Percentiles rank a stretch among this genome's conserved stretches.
Evolutionary conservation across 1,140 invertebrate genomes (phyloP).

Genomic region (Drosophila nigrodunni): DNA sequence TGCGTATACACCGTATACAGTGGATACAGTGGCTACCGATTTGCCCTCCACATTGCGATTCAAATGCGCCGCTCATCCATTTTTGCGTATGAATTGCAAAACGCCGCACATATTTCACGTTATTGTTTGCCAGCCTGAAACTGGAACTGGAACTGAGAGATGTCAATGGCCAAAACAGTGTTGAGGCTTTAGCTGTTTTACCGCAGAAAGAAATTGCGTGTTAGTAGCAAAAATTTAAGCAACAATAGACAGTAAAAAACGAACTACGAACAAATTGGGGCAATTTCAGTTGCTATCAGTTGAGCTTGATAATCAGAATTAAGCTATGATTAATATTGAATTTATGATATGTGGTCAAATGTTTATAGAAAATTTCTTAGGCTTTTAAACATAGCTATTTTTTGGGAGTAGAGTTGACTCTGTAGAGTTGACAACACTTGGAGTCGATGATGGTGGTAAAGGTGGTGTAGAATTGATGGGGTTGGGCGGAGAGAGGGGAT

Average conservation of each 20-base stretch:
- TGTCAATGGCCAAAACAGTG: neutral
- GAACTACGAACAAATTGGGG: no score
- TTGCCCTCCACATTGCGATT: conserved; percentile 59
- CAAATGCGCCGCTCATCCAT: conserved; percentile 78
- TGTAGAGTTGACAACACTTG: no score
- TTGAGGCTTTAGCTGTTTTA: neutral
- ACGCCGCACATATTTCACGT: conserved; percentile 83
- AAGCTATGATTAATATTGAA: no score
- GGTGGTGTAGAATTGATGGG: neutral
- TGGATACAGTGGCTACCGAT: conserved; percentile 53
- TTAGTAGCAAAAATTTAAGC: no score
- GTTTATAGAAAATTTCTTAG: no score
- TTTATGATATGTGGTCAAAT: no score
- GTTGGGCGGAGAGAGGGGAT: neutral
- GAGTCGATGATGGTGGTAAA: neutral
- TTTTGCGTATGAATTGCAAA: conserved; percentile 83
- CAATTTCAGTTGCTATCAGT: no score
- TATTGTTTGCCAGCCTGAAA: conserved; percentile 69
- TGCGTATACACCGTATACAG: neutral
- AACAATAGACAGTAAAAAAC: no score
- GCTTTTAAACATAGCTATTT: no score
- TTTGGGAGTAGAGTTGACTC: no score
- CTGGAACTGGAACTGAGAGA: conserved; percentile 25
- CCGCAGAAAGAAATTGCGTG: no score
- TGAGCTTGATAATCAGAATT: no score